Base-by-base conservation (phyloP, 2,888 invertebrate species). In the Macaria notata region DNA sequence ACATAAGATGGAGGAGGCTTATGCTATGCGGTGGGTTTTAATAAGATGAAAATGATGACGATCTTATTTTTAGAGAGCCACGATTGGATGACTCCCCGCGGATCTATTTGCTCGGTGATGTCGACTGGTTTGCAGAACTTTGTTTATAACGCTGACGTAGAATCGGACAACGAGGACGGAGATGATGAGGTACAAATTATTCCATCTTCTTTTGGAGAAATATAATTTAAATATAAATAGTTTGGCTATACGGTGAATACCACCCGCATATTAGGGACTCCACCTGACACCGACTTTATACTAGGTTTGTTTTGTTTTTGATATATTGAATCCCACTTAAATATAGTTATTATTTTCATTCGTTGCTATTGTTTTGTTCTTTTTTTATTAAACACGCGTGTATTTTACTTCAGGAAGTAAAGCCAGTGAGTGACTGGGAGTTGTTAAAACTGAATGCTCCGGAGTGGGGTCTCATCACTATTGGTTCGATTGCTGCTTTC, bases 401-500 rank as follows among this genome's bases (percentile, higher is more conserved):
- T 41, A 41, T 41, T 41, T 41, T n/a, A 41, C 7, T 36, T 4
- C 60, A 70, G 55, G 65, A 88, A 83, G 65, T 85, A 9, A 79
- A 81, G 56, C 68, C 81, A 5, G 81, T 92, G 1, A 88, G 83
- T 49, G 86, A 86, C 65, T 91, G 85, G 85, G 89, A 92, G 62
- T 92, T 94, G 38, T 75, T 95, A 56, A 92, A 92, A 64, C 69
- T 94, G 56, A 95, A 95, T 70, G 86, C 82, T 31, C 93, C 93
- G 0, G 95, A 95, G 76, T 95, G 94, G 94, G 87, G 89, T 0
- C 92, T 87, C 60, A 88, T 95, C 30, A 66, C 93, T 0, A 70
- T 93, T 9, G 94, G 93, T 9, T 92, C 93, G n/a, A 74, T 95
- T 3, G 93, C 94, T 1, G 93, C 95, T 0, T 88, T 93, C 38